phyloP scores from a whole-genome alignment of 2,888 invertebrate genomes.

The Monopis laevigella region DNA sequence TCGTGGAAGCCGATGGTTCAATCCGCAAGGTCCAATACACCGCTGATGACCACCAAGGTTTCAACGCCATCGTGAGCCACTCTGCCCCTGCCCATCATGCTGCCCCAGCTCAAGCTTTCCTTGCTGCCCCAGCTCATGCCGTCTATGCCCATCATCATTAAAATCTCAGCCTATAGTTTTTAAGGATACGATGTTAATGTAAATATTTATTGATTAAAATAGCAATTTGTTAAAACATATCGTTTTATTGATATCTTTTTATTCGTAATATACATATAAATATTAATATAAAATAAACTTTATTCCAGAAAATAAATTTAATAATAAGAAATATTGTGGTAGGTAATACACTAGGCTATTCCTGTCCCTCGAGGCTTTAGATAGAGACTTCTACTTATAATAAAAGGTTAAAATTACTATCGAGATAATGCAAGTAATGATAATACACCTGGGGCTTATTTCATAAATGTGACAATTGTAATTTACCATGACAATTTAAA shows the following conservation, averaged over 20 bases:
- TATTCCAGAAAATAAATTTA: too few relatives aligned
- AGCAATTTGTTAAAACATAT: conserved; percentile 3
- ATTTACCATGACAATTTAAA: too few relatives aligned
- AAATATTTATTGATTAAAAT: conserved; percentile 11
- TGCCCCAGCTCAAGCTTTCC: conserved; percentile 13
- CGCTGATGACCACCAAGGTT: conserved; percentile 62
- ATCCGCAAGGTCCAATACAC: conserved; percentile 61
- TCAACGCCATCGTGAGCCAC: conserved; percentile 50
- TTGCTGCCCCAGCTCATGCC: conserved; percentile 10
- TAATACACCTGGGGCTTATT: too few relatives aligned
- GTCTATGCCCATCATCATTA: conserved; percentile 9
- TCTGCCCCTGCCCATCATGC: conserved; percentile 33
- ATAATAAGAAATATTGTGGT: too few relatives aligned
- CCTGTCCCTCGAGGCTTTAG: too few relatives aligned
- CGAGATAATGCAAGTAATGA: too few relatives aligned
- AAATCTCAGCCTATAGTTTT: not conserved
- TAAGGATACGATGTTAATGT: conserved; percentile 1
- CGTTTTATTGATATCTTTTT: conserved; percentile 1
- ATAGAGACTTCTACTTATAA: too few relatives aligned
- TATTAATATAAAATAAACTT: too few relatives aligned
- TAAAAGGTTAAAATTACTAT: too few relatives aligned
- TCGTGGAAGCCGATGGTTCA: conserved; percentile 60
- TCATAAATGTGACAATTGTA: too few relatives aligned
- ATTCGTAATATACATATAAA: not conserved
- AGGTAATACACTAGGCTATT: too few relatives aligned